Evolutionary conservation across 2,113 vertebrate species (phyloP), one percentile per base, ranked within the genome.

Genomic region (Neomonachus schauinslandi): DNA sequence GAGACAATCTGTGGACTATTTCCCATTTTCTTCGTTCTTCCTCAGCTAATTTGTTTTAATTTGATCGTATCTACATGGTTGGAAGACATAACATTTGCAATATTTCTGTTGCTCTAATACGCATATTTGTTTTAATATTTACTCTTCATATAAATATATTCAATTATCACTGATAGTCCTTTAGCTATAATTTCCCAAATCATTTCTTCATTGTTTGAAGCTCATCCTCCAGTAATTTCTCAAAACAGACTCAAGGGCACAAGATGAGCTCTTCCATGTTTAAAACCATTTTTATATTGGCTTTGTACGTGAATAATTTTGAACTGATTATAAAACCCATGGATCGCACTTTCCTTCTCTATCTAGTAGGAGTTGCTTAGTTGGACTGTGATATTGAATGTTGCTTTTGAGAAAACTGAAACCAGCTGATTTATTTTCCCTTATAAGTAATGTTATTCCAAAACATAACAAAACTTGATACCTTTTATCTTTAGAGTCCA

Each of bases 51-150:
- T 91, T 91, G 31, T 83, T 46, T 63, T 26, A 83, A 82, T 83
- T 93, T 89, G 84, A 83, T 82, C 69, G 53, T 31, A 7, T 55
- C 46, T 59, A 15, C 31, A 36, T 42, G 36, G 63, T 59, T 88
- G 71, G 16, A 88, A 67, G 46, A 21, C 16, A 59, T 49, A 87
- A n/a, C 6, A 69, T 55, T 94, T 84, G 5, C 8, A 87, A 26
- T 61, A 33, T 79, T 59, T 89, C 36, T 33, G 21, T 61, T 63
- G 19, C 28, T 88, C 24, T 65, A 71, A 82, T 46, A 67, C 6
- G 26, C n/a, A 24, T 59, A 63, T 93, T 95, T 92, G 57, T 84
- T 92, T 96, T 96, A 89, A 49, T 92, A 84, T 83, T 71, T 89
- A 65, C 19, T 83, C 9, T 61, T 71, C 11, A 59, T 53, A 65